A percentile compares a stretch with the other conserved stretches of the same genome.
Conservation (phyloP, 2,113 vertebrate species). For the Thunnus maccoyii region DNA sequence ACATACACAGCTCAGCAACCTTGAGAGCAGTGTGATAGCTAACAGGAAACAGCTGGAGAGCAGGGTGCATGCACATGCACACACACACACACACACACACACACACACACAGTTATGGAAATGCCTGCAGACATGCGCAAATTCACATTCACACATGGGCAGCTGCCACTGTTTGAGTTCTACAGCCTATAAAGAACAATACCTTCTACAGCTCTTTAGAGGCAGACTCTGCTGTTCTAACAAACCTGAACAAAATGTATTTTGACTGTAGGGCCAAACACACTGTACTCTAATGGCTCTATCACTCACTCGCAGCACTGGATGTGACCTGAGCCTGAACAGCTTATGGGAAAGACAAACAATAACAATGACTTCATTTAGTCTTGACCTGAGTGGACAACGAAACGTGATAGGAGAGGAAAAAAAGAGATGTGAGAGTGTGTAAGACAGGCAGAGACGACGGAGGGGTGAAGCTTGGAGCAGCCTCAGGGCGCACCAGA, state of each 20-base stretch:
- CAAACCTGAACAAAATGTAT: conserved; percentile 36
- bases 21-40: conserved; percentile 77
- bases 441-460: background rate
- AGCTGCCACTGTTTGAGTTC: conserved; percentile 75
- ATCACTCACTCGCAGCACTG: background rate
- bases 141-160: conserved; percentile 68
- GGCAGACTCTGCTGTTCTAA: conserved; percentile 14
- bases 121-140: conserved; percentile 67
- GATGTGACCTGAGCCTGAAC: conserved; percentile 39
- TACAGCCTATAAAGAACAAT: conserved; percentile 61
- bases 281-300: conserved; percentile 12
- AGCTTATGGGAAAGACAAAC: conserved; percentile 42
- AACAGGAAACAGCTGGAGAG: conserved; percentile 86
- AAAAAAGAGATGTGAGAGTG: conserved; percentile 1
- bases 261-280: conserved; percentile 24
- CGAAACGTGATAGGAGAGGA: background rate
- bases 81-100: conserved; percentile 18
- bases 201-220: conserved; percentile 53
- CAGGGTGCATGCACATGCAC: conserved; percentile 55
- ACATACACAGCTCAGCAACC: conserved; percentile 60
- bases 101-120: conserved; percentile 56
- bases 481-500: conserved; percentile 13
- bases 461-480: conserved; percentile 11
- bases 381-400: background rate
- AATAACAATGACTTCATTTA: conserved; percentile 37